A percentile compares a stretch with the other conserved stretches of the same genome.
Conservation (phyloP, 1,140 invertebrate genomes). For the Colletes gigas region DNA sequence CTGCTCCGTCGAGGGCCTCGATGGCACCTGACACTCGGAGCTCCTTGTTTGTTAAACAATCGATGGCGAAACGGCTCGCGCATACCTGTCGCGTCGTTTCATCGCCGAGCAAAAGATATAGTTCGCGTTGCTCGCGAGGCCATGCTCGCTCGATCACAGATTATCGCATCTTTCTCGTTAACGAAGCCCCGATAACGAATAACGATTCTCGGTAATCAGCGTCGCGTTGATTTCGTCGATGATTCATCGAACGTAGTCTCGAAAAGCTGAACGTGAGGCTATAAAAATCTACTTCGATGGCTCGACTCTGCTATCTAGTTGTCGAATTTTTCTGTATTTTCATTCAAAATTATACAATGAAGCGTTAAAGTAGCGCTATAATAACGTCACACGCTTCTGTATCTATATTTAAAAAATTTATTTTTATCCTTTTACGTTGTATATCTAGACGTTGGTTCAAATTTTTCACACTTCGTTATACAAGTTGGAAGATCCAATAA, state of each 20-base stretch:
- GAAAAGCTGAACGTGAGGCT: not conserved
- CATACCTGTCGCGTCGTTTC: slow-evolving; percentile 11
- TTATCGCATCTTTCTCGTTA: slow-evolving; percentile 30
- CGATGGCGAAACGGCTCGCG: slow-evolving; percentile 33
- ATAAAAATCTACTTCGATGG: not conserved
- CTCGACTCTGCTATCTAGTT: too few species aligned
- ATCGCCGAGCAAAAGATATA: slow-evolving; percentile 7
- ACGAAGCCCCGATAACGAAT: slow-evolving; percentile 26
- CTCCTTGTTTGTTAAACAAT: slow-evolving; percentile 42
- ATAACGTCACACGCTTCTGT: too few species aligned
- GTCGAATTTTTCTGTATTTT: too few species aligned
- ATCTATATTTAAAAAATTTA: too few species aligned
- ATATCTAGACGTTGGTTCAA: too few species aligned
- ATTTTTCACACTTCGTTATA: too few species aligned
- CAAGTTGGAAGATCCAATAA: too few species aligned
- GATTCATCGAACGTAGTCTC: slow-evolving; percentile 6
- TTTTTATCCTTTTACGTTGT: too few species aligned
- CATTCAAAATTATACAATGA: too few species aligned
- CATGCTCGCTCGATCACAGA: not conserved
- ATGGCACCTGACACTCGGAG: slow-evolving; percentile 32
- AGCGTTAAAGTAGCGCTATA: too few species aligned
- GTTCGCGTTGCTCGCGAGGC: not conserved
- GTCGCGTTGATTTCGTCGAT: not conserved
- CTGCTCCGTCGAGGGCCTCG: slow-evolving; percentile 13
- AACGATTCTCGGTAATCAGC: slow-evolving; percentile 3